Evolutionary conservation across 2,113 vertebrate species (phyloP).

Genomic region (Leucopsar rothschildi): DNA sequence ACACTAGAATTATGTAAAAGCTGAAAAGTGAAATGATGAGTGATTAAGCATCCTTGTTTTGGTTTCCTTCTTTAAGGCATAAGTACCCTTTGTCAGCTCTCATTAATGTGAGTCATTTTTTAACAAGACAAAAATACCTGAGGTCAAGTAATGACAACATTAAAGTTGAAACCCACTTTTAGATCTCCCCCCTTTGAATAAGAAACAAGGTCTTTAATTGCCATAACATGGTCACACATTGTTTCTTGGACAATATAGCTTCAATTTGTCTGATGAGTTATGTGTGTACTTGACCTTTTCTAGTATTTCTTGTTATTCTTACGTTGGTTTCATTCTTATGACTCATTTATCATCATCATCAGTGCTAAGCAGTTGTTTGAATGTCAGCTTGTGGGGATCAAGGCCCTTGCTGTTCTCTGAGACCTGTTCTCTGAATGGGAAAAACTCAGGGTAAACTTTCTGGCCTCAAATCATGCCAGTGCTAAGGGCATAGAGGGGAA

Average conservation of each 20-base stretch:
- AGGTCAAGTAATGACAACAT: neutral
- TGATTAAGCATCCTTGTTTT: neutral
- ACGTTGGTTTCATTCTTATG: neutral
- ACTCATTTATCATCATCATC: neutral
- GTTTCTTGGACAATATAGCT: neutral
- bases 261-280: neutral
- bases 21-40: neutral
- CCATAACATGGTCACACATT: neutral
- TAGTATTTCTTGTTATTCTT: neutral
- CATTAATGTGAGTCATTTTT: neutral
- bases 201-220: neutral
- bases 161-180: neutral
- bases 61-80: neutral
- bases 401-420: neutral
- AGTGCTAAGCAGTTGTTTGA: neutral
- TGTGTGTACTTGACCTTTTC: neutral
- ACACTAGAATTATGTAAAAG: rapidly evolving
- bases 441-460: neutral
- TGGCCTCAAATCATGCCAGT: neutral
- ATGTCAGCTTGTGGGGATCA: neutral
- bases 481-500: neutral
- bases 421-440: neutral
- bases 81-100: neutral
- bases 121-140: neutral
- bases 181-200: neutral